These are phyloP conservation scores for Drosophila trichaetosa DNA, from an alignment of 2,888 invertebrate genomes.

Conservation along the genomic window DNA sequence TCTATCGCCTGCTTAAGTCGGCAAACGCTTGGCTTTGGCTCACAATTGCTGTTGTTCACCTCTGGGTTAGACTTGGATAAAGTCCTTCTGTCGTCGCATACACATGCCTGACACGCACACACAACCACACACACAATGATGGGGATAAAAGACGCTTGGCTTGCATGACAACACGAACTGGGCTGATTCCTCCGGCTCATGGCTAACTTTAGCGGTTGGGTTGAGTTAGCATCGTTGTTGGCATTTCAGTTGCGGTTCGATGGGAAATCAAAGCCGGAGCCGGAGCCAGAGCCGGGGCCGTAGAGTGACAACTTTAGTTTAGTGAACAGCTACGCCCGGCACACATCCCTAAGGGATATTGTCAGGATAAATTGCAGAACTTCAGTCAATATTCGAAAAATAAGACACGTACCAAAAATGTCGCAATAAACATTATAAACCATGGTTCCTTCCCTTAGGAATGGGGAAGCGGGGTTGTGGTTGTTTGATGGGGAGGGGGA, in stretches of 20 bases:
- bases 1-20: background rate
- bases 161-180: slow-evolving; percentile 32
- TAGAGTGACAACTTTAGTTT: slow-evolving; percentile 41
- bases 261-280: slow-evolving; percentile 45
- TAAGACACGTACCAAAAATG: background rate
- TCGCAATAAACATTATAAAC: background rate
- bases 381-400: slow-evolving; percentile 5
- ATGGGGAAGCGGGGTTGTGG: background rate
- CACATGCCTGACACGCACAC: slow-evolving; percentile 55
- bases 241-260: slow-evolving; percentile 32
- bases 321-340: slow-evolving; percentile 30
- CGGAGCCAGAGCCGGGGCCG: slow-evolving; percentile 31
- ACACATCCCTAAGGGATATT: slow-evolving; percentile 13
- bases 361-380: slow-evolving; percentile 11
- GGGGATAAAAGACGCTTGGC: slow-evolving; percentile 65
- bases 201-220: slow-evolving; percentile 5
- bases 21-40: background rate
- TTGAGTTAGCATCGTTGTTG: slow-evolving; percentile 10
- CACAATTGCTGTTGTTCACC: slow-evolving; percentile 17
- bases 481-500: rapidly evolving
- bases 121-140: slow-evolving; percentile 45
- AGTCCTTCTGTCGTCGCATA: slow-evolving; percentile 19
- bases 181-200: background rate
- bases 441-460: too few relatives aligned
- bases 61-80: background rate